A percentile compares a stretch with the other conserved stretches of the same genome.
Conservation (phyloP, 2,797 vertebrate species). For the Telmatherina bonti region DNA sequence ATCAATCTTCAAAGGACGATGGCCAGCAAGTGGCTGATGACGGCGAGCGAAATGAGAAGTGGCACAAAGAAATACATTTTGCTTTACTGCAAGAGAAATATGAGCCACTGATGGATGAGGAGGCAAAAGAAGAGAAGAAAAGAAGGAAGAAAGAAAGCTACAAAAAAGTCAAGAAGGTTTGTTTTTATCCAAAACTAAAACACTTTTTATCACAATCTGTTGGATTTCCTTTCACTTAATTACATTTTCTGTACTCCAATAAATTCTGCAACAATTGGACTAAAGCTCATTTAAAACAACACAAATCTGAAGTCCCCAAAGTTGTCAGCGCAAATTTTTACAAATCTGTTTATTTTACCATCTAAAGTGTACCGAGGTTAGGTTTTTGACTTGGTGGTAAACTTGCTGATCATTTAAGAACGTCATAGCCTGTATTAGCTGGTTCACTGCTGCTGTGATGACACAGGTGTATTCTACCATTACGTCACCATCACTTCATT, state of each 20-base stretch:
- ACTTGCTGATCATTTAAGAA: too few relatives aligned
- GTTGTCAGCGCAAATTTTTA: too few relatives aligned
- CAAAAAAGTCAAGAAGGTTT: constrained; percentile 90
- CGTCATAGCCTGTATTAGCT: background rate
- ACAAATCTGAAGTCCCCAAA: too few relatives aligned
- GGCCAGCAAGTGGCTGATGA: constrained; percentile 3
- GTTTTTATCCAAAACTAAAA: constrained; percentile 22
- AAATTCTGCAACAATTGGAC: too few relatives aligned
- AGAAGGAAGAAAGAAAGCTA: constrained; percentile 81
- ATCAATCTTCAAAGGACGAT: background rate
- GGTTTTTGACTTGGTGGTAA: background rate
- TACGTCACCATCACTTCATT: background rate
- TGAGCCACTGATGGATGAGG: constrained; percentile 78
- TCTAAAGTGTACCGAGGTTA: background rate
- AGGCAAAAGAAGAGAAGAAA: constrained; percentile 72
- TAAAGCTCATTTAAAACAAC: too few relatives aligned
- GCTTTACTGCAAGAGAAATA: constrained; percentile 82
- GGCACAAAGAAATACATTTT: constrained; percentile 74
- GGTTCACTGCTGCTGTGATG: background rate
- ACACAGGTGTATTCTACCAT: background rate
- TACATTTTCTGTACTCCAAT: too few relatives aligned
- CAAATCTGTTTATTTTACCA: too few relatives aligned
- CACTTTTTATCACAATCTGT: background rate
- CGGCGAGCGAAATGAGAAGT: constrained; percentile 19
- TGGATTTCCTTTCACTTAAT: background rate